These are phyloP conservation scores for Clangula hyemalis DNA, from an alignment of 2,797 vertebrate genomes.

Conservation along the genomic window DNA sequence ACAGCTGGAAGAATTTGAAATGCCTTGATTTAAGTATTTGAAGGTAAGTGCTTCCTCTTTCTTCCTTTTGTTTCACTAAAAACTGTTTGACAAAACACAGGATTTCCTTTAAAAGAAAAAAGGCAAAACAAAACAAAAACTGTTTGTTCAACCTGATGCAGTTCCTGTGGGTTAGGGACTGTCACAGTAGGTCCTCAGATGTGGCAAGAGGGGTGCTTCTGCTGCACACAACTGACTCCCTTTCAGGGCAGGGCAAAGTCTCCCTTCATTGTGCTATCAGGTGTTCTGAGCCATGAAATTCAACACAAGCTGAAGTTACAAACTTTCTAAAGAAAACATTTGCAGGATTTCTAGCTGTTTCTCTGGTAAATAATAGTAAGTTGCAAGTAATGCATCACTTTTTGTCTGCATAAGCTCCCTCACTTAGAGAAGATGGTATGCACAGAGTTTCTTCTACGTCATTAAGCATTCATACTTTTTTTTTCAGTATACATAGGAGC, in stretches of 20 bases:
- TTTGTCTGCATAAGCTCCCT: background rate
- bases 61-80: background rate
- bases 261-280: fast-evolving
- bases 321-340: background rate
- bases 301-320: background rate
- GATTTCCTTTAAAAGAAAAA: background rate
- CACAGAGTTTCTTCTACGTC: fast-evolving
- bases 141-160: background rate
- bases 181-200: background rate
- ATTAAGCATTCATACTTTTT: background rate
- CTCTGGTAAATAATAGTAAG: background rate
- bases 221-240: background rate
- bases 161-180: background rate
- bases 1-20: background rate
- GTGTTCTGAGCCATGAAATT: background rate
- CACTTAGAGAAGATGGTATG: fast-evolving
- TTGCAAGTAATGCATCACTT: background rate
- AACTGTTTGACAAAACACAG: background rate
- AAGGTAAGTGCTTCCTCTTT: background rate
- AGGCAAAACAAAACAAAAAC: no score
- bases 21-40: background rate
- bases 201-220: background rate
- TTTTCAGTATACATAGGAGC: background rate
- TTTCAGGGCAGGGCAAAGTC: background rate
- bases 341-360: background rate